These are phyloP conservation scores for Aphaenogaster floridana DNA, from an alignment of 1,140 invertebrate species.

Conservation along the genomic window DNA sequence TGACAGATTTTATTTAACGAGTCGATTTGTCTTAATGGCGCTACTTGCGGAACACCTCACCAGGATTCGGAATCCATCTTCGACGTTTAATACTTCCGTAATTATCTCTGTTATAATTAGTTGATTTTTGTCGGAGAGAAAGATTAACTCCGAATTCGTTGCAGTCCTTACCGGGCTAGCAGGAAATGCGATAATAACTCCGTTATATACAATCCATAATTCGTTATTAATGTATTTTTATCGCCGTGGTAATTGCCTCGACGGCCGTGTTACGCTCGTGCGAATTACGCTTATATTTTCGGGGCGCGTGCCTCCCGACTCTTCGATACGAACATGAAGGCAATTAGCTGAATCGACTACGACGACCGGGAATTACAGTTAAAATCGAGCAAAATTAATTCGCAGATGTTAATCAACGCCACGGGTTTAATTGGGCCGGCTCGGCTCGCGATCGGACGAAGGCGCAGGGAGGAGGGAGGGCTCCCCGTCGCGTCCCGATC, in stretches of 20 bases:
- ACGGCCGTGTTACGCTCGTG: slow-evolving; percentile 10
- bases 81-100: background rate
- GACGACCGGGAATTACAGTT: slow-evolving; percentile 30
- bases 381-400: slow-evolving; percentile 34
- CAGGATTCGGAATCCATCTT: background rate
- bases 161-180: background rate
- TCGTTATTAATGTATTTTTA: slow-evolving; percentile 4
- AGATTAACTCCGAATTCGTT: background rate
- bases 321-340: background rate
- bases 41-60: background rate
- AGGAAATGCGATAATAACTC: slow-evolving; percentile 11
- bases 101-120: slow-evolving; percentile 27
- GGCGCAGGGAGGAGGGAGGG: background rate
- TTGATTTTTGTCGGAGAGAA: background rate
- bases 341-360: slow-evolving; percentile 36
- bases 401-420: slow-evolving; percentile 38
- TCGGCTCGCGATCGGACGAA: background rate
- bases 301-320: slow-evolving; percentile 12
- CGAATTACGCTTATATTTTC: slow-evolving; percentile 49
- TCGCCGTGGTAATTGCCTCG: slow-evolving; percentile 1
- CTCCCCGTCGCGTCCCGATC: slow-evolving; percentile 32
- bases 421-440: slow-evolving; percentile 25
- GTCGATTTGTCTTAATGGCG: background rate
- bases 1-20: slow-evolving; percentile 27
- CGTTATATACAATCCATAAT: slow-evolving; percentile 8